Percentiles rank a stretch among this genome's conserved stretches.
These are phyloP conservation scores for Ceyx melanurus DNA, from an alignment of 2,113 vertebrate genomes.

Conservation along the genomic window DNA sequence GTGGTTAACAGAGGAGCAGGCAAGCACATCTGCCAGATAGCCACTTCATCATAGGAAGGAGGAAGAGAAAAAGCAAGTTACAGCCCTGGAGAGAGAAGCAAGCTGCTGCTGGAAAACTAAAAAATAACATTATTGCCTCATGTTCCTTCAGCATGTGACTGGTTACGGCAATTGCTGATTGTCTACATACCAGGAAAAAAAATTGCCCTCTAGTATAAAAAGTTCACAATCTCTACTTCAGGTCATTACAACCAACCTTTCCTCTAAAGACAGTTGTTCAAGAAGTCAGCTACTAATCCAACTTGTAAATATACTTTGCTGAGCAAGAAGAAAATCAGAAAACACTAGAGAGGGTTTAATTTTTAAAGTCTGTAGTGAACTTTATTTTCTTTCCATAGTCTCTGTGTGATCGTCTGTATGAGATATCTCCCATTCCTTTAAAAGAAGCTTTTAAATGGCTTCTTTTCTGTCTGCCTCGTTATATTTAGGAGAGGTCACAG, in stretches of 20 bases:
- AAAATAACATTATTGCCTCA: constrained; percentile 47
- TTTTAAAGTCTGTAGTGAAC: neutral
- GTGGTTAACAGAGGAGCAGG: accelerated
- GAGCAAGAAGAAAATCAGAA: constrained; percentile 2
- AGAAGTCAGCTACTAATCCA: neutral
- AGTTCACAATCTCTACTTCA: constrained; percentile 41
- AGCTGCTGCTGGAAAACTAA: constrained; percentile 18
- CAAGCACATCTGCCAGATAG: neutral
- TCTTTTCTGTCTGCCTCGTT: too few species aligned
- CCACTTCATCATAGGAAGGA: neutral
- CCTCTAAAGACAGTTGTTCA: neutral
- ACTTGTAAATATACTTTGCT: neutral
- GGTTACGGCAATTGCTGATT: constrained; percentile 50
- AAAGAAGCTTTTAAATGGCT: neutral
- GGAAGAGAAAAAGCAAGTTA: constrained; percentile 20
- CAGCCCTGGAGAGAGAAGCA: neutral
- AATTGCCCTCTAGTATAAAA: constrained; percentile 21
- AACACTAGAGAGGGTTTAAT: neutral
- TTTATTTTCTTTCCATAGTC: neutral
- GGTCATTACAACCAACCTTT: constrained; percentile 39
- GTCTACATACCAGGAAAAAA: constrained; percentile 51
- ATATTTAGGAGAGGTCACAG: neutral
- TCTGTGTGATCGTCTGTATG: neutral
- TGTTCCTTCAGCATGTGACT: constrained; percentile 51
- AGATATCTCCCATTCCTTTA: neutral